These are phyloP conservation scores for Chionoecetes opilio DNA, from an alignment of 1,140 invertebrate species.

Conservation along the genomic window DNA sequence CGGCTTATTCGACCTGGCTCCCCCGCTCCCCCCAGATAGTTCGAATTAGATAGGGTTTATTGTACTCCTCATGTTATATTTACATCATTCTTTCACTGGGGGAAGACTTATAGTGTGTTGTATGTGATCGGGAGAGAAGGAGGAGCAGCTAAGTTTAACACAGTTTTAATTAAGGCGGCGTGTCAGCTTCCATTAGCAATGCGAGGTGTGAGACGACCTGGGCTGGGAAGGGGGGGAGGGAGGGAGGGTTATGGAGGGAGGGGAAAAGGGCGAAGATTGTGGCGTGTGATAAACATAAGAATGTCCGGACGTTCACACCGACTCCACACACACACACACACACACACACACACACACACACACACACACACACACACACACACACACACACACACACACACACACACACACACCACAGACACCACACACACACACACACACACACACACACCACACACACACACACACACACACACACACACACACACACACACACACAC, in stretches of 20 bases:
- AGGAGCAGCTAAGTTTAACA: not conserved
- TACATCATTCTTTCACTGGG: too few species aligned
- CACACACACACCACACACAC: constrained; percentile 19
- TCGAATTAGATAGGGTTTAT: too few species aligned
- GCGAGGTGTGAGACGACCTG: not conserved
- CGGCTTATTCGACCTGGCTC: too few species aligned
- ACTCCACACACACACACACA: constrained; percentile 10
- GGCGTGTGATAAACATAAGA: constrained; percentile 1
- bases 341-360: constrained; percentile 50
- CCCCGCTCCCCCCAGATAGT: too few species aligned
- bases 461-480: constrained; percentile 44
- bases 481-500: constrained; percentile 38
- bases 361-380: not conserved
- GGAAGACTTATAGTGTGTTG: too few species aligned
- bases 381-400: not conserved
- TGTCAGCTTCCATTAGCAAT: constrained; percentile 8
- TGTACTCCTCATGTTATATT: too few species aligned
- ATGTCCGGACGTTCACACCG: not conserved
- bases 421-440: not conserved
- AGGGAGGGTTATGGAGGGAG: not conserved
- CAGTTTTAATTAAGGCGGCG: constrained; percentile 1
- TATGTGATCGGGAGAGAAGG: constrained; percentile 29
- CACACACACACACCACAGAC: not conserved
- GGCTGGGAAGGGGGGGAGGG: too few species aligned
- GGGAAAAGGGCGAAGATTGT: not conserved